Evolutionary conservation across 1,140 invertebrate genomes (phyloP).

Genomic region (Drosophila triauraria): DNA sequence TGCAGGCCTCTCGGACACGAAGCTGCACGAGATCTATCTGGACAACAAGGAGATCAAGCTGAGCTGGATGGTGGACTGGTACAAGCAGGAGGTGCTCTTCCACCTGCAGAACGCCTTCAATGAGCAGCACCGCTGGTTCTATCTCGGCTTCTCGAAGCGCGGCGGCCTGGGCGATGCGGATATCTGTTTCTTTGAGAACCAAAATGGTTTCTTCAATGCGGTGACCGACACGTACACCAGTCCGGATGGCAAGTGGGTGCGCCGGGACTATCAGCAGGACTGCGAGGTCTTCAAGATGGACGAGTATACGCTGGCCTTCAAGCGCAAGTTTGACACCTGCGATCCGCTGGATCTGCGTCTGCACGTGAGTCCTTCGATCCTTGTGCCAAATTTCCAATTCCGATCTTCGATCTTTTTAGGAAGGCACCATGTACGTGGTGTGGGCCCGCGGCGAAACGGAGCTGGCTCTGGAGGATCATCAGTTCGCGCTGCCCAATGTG

Average conservation of each 20-base stretch:
- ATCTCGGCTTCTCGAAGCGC: slow-evolving; percentile 96
- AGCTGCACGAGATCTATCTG: slow-evolving; percentile 79
- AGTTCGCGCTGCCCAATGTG: slow-evolving; percentile 81
- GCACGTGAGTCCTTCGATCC: slow-evolving; percentile 87
- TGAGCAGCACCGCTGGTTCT: slow-evolving; percentile 89
- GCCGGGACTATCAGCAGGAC: slow-evolving; percentile 91
- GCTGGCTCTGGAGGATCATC: slow-evolving; percentile 82
- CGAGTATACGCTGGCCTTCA: slow-evolving; percentile 89
- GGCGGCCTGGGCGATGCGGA: slow-evolving; percentile 92
- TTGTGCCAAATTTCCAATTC: too few species aligned
- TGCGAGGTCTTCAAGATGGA: slow-evolving; percentile 90
- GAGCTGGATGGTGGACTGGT: slow-evolving; percentile 85
- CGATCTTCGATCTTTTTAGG: slow-evolving; percentile 82
- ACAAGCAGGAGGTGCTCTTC: slow-evolving; percentile 84
- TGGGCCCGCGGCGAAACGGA: slow-evolving; percentile 87
- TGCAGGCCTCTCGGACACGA: slow-evolving; percentile 79
- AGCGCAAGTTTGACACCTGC: slow-evolving; percentile 95
- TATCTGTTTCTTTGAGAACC: slow-evolving; percentile 91
- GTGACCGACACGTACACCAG: slow-evolving; percentile 90
- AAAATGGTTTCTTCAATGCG: slow-evolving; percentile 82
- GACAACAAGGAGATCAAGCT: slow-evolving; percentile 84
- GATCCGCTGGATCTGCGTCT: slow-evolving; percentile 95
- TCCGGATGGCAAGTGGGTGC: slow-evolving; percentile 87
- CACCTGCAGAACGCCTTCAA: slow-evolving; percentile 84
- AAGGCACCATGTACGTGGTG: slow-evolving; percentile 90